phyloP scores from a whole-genome alignment of 2,888 invertebrate genomes.

The Lasioglossum oenotherae region DNA sequence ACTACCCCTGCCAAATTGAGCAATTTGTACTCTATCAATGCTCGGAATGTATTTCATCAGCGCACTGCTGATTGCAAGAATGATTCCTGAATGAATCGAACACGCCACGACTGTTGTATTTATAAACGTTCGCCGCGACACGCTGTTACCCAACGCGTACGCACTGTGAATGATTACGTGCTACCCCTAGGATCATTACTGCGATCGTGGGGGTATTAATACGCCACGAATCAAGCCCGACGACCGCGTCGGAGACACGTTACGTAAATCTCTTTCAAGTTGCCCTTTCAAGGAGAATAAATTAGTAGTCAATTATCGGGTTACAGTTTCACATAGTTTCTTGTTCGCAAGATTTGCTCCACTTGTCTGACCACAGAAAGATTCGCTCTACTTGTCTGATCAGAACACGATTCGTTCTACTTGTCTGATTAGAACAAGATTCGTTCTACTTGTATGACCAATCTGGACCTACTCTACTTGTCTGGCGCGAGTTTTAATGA shows the following conservation, averaged over 20 bases:
- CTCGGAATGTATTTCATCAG: neutral
- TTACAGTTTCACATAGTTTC: too few relatives aligned
- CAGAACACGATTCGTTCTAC: too few relatives aligned
- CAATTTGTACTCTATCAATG: neutral
- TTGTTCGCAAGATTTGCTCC: too few relatives aligned
- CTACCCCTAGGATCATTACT: neutral
- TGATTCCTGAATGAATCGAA: neutral
- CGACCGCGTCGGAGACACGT: neutral
- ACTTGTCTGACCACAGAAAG: neutral
- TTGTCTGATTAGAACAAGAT: too few relatives aligned
- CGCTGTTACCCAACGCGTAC: neutral
- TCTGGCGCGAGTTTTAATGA: neutral
- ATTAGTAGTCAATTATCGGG: neutral
- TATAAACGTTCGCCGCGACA: neutral
- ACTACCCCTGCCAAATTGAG: neutral
- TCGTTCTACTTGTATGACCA: too few relatives aligned
- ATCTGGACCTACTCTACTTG: neutral
- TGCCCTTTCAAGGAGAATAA: neutral
- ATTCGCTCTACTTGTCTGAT: neutral
- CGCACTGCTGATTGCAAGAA: neutral
- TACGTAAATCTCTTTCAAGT: neutral
- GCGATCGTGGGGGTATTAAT: neutral
- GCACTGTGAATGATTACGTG: neutral
- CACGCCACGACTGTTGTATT: neutral
- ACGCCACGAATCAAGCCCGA: neutral